Base-by-base conservation (phyloP, 2,888 invertebrate genomes). In the Eustalomyia histrio region DNA sequence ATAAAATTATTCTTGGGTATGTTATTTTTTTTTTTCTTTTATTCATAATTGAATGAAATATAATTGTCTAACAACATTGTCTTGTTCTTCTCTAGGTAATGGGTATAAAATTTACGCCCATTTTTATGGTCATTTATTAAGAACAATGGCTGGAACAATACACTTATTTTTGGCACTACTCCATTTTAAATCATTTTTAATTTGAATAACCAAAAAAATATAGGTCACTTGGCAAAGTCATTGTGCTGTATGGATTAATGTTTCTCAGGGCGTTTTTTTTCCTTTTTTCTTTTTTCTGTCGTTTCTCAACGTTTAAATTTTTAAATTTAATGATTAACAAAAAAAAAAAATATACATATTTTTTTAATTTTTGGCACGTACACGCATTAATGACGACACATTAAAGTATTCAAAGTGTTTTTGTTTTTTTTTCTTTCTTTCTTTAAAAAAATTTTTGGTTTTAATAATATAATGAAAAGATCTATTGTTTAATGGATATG, bases 301-400 rank as follows among this genome's bases (percentile, higher is more conserved):
- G 7, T 6, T 29, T 6, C 14, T 52, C 14, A 74, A 74, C 29
- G 7, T 29, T 29, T 29, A 14, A 18, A 50, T 43, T 24, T 55
- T 57, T 50, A 9, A 58, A 64, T 47, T 60, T 58, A 57, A 58
- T 39, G 16, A 47, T 17, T 16, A 60, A 65, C 57, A 58, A 64
- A 50, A 39, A 57, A 58, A 64, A 50, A 39, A 57, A 69, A 53
- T 43, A 24, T 55, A 47, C 29, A 63, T 63, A 63, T 64, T 67
- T 73, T 79, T 47, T 57, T 39, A 68, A 79, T 57, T 79, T 73
- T 73, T 68, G 52, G 63, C 73, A 79, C 79, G 79, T 73, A 47
- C 68, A 50, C 29, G 29, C 47, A 58, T 63, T 73, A 68, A 78
- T 78, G 72, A 78, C 67, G 67, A 73, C 63, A 65, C 33, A 69